These are phyloP conservation scores for Nymphalis c-album DNA, from an alignment of 2,888 invertebrate species.

Conservation along the genomic window DNA sequence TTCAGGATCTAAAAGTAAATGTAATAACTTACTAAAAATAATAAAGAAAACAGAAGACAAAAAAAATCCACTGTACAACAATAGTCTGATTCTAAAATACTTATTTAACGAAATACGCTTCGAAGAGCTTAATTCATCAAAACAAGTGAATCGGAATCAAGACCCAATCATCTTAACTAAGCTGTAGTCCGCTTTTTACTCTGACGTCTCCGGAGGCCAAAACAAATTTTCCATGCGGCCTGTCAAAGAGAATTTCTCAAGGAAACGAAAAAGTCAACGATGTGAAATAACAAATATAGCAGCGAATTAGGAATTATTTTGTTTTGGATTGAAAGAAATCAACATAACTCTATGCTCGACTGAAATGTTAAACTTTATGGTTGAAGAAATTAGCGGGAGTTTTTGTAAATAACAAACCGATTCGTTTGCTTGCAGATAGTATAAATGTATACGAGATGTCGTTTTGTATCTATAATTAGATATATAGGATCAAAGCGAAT, in stretches of 20 bases:
- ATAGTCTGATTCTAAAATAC: not conserved
- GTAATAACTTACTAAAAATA: not conserved
- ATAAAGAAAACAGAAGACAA: not conserved
- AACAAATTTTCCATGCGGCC: slow-evolving; percentile 45
- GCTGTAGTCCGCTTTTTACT: slow-evolving; percentile 19
- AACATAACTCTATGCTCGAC: too few relatives aligned
- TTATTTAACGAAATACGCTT: slow-evolving; percentile 16
- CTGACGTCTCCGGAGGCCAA: slow-evolving; percentile 26
- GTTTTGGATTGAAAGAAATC: not conserved
- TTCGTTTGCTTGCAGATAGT: too few relatives aligned
- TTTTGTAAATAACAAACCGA: too few relatives aligned
- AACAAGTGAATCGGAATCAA: slow-evolving; percentile 29
- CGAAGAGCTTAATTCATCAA: slow-evolving; percentile 24
- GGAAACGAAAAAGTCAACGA: slow-evolving; percentile 21
- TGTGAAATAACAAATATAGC: slow-evolving; percentile 21
- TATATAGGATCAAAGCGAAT: too few relatives aligned
- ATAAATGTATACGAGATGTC: too few relatives aligned
- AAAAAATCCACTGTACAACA: not conserved
- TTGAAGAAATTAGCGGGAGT: too few relatives aligned
- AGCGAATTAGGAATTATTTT: slow-evolving; percentile 20
- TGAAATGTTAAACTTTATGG: too few relatives aligned
- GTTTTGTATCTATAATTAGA: too few relatives aligned
- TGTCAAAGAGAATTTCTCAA: slow-evolving; percentile 45
- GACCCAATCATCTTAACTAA: slow-evolving; percentile 40
- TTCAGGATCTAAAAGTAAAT: not conserved